Percentiles rank a stretch among this genome's conserved stretches.
phyloP scores from a whole-genome alignment of 2,797 vertebrate species.

The Myotis planiceps region DNA sequence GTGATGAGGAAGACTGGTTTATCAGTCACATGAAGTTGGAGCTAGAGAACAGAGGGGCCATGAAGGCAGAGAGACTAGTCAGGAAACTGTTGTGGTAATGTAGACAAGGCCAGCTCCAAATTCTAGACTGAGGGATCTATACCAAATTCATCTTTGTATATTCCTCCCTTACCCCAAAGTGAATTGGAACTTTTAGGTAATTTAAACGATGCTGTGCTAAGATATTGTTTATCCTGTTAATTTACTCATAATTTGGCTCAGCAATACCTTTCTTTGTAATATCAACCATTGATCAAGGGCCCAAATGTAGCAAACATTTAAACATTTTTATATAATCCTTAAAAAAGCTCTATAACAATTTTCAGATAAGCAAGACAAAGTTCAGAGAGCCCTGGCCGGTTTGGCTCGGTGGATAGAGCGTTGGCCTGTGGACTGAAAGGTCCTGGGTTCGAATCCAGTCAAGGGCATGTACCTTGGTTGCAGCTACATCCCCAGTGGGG shows the following conservation, averaged over 20 bases:
- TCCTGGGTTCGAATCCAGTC: no score
- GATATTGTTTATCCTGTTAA: conserved; percentile 20
- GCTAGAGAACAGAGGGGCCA: background rate
- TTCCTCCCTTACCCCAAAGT: background rate
- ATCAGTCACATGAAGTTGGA: background rate
- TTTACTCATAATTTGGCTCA: conserved; percentile 12
- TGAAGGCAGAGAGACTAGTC: background rate
- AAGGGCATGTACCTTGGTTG: no score
- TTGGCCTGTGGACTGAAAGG: no score
- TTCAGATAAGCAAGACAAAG: background rate
- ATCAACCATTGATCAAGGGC: background rate
- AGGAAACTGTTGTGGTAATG: background rate
- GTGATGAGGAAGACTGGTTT: background rate
- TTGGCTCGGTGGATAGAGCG: no score
- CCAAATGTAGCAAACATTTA: background rate
- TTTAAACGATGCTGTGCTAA: background rate
- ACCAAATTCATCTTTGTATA: background rate
- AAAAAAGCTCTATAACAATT: background rate
- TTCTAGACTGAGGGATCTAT: background rate
- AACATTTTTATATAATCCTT: conserved; percentile 3
- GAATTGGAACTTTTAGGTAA: background rate
- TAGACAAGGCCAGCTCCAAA: background rate
- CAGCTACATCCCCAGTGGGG: no score
- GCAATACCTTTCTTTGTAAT: conserved; percentile 42
- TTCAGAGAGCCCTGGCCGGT: background rate